A percentile compares a stretch with the other conserved stretches of the same genome.
Evolutionary conservation across 2,113 vertebrate species (phyloP).

Genomic region (Melanostigma gelatinosum): DNA sequence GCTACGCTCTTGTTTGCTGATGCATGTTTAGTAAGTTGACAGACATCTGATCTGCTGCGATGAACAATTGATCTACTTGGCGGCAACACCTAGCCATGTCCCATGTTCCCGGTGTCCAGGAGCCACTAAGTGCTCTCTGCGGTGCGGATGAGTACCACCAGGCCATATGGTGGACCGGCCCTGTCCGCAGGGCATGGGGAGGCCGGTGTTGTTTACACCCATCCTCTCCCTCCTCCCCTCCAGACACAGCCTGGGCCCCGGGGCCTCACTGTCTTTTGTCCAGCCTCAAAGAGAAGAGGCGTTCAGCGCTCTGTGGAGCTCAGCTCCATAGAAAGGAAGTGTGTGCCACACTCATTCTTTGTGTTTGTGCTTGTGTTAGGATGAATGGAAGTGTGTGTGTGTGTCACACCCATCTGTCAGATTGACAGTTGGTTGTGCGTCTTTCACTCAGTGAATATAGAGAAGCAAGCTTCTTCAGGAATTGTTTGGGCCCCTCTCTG

Average conservation of each 20-base stretch:
- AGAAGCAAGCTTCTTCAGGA: slow-evolving; percentile 9
- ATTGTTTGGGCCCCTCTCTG: slow-evolving; percentile 2
- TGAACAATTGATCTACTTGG: slow-evolving; percentile 77
- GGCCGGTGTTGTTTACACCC: slow-evolving; percentile 60
- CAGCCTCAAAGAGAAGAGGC: slow-evolving; percentile 44
- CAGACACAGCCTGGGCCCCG: slow-evolving; percentile 20
- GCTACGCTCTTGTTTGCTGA: slow-evolving; percentile 74
- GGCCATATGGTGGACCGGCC: slow-evolving; percentile 59
- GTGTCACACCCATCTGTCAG: slow-evolving; percentile 70
- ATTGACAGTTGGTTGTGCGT: slow-evolving; percentile 57
- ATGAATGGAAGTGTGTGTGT: slow-evolving; percentile 45
- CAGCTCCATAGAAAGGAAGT: slow-evolving; percentile 42
- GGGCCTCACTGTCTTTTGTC: slow-evolving; percentile 63
- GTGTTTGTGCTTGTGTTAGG: slow-evolving; percentile 44
- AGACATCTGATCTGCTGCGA: slow-evolving; percentile 65
- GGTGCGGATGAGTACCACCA: slow-evolving; percentile 35
- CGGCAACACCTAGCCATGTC: slow-evolving; percentile 59
- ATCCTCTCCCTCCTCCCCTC: slow-evolving; percentile 11
- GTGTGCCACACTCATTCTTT: slow-evolving; percentile 46
- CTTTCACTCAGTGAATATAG: slow-evolving; percentile 21
- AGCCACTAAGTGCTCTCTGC: slow-evolving; percentile 23
- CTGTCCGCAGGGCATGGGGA: slow-evolving; percentile 39
- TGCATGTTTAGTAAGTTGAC: slow-evolving; percentile 77
- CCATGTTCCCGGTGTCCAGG: slow-evolving; percentile 41
- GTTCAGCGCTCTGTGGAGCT: slow-evolving; percentile 39